Base-by-base conservation (phyloP, 2,113 vertebrate species). In the Neofelis nebulosa region DNA sequence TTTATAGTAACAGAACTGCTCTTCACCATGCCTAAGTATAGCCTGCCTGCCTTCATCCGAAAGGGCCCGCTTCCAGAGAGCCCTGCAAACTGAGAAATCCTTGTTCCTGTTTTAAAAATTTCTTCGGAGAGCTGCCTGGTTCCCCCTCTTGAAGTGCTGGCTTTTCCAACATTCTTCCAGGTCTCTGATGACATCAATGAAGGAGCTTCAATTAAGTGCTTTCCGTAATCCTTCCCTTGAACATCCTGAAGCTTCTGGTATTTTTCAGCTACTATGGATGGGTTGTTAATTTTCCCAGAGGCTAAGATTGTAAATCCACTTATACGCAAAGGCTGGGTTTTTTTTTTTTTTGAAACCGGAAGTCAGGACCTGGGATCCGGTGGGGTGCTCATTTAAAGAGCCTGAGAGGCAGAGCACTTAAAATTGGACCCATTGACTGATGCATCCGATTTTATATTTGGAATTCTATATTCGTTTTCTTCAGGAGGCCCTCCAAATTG, bases 1-100 rank as follows among this genome's bases (percentile, higher is more conserved):
- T 98, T 95, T 98, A 96, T 98, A 97, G 97, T 97, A 98, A 94
- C 95, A 96, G 91, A 97, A 71, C 80, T 85, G 95, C 94, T 97
- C 91, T 89, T 85, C 89, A 23, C 82, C 91, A 38, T 94, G 89
- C 78, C 97, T 98, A 98, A 97, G 87, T 98, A 96, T 97, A 98
- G 97, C 96, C 86, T 87, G 97, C 96, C 86, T 95, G 95, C 93
- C 82, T 97, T 94, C 94, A 76, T 87, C 63, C 0, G 63, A 93
- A 76, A 96, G 95, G 95, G 96, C 96, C 71, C 0, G 29, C 69
- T 96, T 97, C 89, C 97, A 96, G 96, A 94, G 92, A 92, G 36
- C 68, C 63, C 78, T 84, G 85, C 57, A 87, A 89, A 88, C 65
- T 71, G 95, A 97, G 96, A 95, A 98, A 94, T 84, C 87, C 87